Conservation (phyloP, 2,113 vertebrate genomes). For the Syngnathus scovelli region DNA sequence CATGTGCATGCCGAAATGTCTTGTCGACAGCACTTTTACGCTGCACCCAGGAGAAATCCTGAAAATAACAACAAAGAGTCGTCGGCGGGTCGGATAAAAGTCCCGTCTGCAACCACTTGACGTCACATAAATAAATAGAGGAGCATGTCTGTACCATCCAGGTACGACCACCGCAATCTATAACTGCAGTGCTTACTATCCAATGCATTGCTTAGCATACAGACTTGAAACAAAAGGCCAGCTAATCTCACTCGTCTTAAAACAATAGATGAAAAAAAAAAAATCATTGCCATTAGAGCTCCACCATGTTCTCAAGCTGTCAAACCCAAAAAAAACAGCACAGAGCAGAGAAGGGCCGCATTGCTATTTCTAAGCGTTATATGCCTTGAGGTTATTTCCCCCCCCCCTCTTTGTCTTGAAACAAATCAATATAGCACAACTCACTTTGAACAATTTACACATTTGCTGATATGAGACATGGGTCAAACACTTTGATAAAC, state of each 20-base stretch:
- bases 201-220: slow-evolving; percentile 9
- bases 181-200: background rate
- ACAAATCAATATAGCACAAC: slow-evolving; percentile 69
- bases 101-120: slow-evolving; percentile 62
- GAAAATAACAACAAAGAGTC: slow-evolving; percentile 71
- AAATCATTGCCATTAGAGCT: slow-evolving; percentile 21
- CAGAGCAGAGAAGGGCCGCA: slow-evolving; percentile 59
- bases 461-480: slow-evolving; percentile 67
- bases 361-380: slow-evolving; percentile 68
- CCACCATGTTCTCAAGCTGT: slow-evolving; percentile 33
- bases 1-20: slow-evolving; percentile 41
- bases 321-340: slow-evolving; percentile 44
- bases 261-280: background rate
- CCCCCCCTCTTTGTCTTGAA: slow-evolving; percentile 61
- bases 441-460: slow-evolving; percentile 69
- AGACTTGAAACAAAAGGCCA: background rate
- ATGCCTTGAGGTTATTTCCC: slow-evolving; percentile 68
- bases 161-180: slow-evolving; percentile 50
- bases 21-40: slow-evolving; percentile 59
- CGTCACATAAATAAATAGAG: slow-evolving; percentile 42
- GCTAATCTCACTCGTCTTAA: background rate
- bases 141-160: slow-evolving; percentile 21
- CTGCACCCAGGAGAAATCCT: slow-evolving; percentile 63
- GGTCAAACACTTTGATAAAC: slow-evolving; percentile 56
- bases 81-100: slow-evolving; percentile 68